Evolutionary conservation across 2,888 invertebrate species (phyloP).

Genomic region (Lacanobia wlatinum): DNA sequence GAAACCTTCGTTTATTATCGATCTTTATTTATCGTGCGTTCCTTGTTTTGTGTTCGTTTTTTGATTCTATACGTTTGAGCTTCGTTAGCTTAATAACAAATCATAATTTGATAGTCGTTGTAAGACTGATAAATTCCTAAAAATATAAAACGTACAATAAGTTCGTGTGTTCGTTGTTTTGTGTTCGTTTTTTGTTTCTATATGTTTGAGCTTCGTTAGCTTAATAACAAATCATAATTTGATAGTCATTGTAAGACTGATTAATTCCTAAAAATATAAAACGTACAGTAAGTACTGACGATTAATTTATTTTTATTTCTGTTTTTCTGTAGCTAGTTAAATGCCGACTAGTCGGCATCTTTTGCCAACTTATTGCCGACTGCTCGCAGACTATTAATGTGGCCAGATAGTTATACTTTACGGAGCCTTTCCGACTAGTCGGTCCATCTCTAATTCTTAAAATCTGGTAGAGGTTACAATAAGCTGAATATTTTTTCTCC

Average conservation of each 20-base stretch:
- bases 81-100: not conserved
- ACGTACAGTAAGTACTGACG: not conserved
- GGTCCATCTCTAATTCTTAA: constrained; percentile 1
- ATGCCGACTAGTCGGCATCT: constrained; percentile 3
- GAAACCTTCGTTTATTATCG: not conserved
- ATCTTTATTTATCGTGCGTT: not conserved
- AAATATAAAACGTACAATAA: not conserved
- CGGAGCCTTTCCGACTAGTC: not conserved
- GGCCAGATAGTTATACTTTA: not conserved
- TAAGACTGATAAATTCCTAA: not conserved
- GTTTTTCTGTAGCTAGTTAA: not conserved
- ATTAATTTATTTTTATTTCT: constrained; percentile 6
- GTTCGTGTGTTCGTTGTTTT: not conserved
- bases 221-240: not conserved
- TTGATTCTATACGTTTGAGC: not conserved
- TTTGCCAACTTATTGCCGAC: not conserved
- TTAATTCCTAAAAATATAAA: not conserved
- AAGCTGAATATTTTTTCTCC: constrained; percentile 48
- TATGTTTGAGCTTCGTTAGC: not conserved
- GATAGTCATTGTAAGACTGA: not conserved
- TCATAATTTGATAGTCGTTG: not conserved
- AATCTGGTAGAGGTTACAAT: not conserved
- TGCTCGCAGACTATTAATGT: not conserved
- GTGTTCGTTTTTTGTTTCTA: not conserved
- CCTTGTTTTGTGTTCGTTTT: not conserved